A percentile compares a stretch with the other conserved stretches of the same genome.
phyloP scores from a whole-genome alignment of 2,113 vertebrate genomes.

The Pelmatolapia mariae region DNA sequence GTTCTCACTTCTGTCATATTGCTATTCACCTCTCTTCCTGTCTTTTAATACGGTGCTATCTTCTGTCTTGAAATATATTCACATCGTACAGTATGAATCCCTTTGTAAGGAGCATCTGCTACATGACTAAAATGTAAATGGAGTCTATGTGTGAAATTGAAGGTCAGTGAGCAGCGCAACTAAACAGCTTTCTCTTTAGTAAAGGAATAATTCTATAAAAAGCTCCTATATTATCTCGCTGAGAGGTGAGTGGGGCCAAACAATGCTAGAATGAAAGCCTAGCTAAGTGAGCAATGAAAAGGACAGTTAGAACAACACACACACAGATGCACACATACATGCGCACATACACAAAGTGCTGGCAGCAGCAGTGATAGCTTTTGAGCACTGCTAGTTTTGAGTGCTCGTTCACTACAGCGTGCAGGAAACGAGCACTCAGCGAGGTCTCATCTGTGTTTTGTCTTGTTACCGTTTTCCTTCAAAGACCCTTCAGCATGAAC shows the following conservation, averaged over 20 bases:
- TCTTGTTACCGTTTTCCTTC: constrained; percentile 62
- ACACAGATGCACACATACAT: not conserved
- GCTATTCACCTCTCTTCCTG: constrained; percentile 15
- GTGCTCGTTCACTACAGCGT: constrained; percentile 44
- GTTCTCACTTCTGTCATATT: constrained; percentile 15
- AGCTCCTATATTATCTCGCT: constrained; percentile 64
- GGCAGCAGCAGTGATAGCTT: constrained; percentile 60
- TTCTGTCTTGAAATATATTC: constrained; percentile 31
- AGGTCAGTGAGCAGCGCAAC: constrained; percentile 56
- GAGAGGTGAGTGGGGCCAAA: constrained; percentile 62
- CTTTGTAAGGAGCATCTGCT: constrained; percentile 66
- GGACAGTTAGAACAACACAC: constrained; percentile 53
- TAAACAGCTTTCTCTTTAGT: constrained; percentile 70
- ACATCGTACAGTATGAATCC: constrained; percentile 22
- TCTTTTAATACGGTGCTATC: constrained; percentile 41
- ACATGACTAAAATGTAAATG: constrained; percentile 72
- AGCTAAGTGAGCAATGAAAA: constrained; percentile 70
- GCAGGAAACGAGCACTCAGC: constrained; percentile 45
- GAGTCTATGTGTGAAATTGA: constrained; percentile 63
- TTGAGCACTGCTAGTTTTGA: constrained; percentile 66
- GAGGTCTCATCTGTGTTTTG: constrained; percentile 66
- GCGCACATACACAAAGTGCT: constrained; percentile 5
- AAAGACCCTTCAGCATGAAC: constrained; percentile 56
- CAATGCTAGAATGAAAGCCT: constrained; percentile 65
- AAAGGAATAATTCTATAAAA: constrained; percentile 73